phyloP scores from a whole-genome alignment of 2,797 vertebrate species.

The Coregonus ussuriensis region DNA sequence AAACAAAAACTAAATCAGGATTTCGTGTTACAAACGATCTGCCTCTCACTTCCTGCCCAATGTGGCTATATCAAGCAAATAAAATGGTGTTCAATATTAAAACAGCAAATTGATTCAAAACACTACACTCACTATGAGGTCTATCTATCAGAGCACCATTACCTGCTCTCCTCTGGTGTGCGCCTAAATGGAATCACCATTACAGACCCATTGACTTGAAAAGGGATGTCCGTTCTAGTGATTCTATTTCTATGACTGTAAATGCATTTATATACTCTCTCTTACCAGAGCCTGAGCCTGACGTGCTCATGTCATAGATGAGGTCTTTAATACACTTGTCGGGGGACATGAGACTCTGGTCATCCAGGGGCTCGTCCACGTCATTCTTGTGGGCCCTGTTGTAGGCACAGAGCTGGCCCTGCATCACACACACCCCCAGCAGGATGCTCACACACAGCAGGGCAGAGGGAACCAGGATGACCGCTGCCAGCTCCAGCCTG shows the following conservation, averaged over 20 bases:
- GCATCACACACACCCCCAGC: slow-evolving; percentile 71
- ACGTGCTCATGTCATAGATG: slow-evolving; percentile 93
- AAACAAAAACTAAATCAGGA: background rate
- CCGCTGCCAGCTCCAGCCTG: slow-evolving; percentile 73
- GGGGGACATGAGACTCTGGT: slow-evolving; percentile 78
- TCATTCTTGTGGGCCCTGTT: slow-evolving; percentile 74
- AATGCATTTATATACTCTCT: background rate
- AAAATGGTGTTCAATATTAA: background rate
- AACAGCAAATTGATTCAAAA: background rate
- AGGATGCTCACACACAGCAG: slow-evolving; percentile 78
- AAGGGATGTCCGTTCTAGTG: too few relatives aligned
- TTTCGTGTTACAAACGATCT: background rate
- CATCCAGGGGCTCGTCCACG: slow-evolving; percentile 84
- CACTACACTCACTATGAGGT: background rate
- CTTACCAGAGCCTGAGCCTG: slow-evolving; percentile 94
- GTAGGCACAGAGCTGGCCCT: slow-evolving; percentile 72
- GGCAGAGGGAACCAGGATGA: slow-evolving; percentile 81
- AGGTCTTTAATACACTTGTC: slow-evolving; percentile 91
- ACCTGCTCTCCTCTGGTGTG: background rate
- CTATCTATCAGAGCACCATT: background rate
- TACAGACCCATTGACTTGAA: background rate
- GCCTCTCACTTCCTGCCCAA: background rate
- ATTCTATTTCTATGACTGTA: background rate
- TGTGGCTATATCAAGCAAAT: background rate
- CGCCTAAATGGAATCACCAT: background rate